These are phyloP conservation scores for Sebastes wilsoni DNA, from an alignment of 2,797 vertebrate genomes.

Conservation along the genomic window DNA sequence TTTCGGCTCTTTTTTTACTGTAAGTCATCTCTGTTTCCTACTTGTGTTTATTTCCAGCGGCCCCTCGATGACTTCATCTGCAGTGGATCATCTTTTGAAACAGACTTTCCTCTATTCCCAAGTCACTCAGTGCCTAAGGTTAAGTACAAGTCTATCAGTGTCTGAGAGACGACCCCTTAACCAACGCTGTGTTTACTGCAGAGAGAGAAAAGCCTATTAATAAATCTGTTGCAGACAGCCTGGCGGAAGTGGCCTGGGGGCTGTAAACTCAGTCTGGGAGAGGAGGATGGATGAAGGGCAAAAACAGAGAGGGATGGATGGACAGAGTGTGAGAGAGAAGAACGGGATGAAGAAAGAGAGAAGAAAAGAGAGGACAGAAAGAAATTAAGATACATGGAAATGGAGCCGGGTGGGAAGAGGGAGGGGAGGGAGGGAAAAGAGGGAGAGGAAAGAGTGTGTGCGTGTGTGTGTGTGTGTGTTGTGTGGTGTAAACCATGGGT, in stretches of 20 bases:
- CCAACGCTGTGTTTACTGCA: constrained; percentile 70
- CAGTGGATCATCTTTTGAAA: constrained; percentile 12
- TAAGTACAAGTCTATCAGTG: constrained; percentile 65
- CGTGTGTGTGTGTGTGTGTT: constrained; percentile 32
- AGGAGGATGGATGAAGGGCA: constrained; percentile 45
- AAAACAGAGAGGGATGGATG: constrained; percentile 33
- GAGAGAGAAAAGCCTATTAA: constrained; percentile 73
- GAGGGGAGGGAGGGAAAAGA: not conserved
- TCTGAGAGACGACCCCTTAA: constrained; percentile 58
- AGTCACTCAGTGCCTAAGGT: constrained; percentile 37
- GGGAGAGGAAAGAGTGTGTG: not conserved
- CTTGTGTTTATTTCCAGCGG: constrained; percentile 6
- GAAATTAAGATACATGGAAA: constrained; percentile 44
- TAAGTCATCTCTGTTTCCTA: not conserved
- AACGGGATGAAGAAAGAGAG: not conserved
- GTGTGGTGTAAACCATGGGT: constrained; percentile 65
- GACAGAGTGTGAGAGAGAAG: not conserved
- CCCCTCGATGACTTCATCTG: constrained; percentile 1
- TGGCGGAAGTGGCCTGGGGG: constrained; percentile 73
- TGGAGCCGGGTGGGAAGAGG: constrained; percentile 3
- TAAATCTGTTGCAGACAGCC: constrained; percentile 74
- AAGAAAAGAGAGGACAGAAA: not conserved
- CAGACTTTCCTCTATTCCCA: constrained; percentile 39
- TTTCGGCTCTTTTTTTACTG: not conserved
- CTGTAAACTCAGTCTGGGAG: constrained; percentile 64